Conservation (phyloP, 2,888 invertebrate species). For the Dryocosmus kuriphilus region DNA sequence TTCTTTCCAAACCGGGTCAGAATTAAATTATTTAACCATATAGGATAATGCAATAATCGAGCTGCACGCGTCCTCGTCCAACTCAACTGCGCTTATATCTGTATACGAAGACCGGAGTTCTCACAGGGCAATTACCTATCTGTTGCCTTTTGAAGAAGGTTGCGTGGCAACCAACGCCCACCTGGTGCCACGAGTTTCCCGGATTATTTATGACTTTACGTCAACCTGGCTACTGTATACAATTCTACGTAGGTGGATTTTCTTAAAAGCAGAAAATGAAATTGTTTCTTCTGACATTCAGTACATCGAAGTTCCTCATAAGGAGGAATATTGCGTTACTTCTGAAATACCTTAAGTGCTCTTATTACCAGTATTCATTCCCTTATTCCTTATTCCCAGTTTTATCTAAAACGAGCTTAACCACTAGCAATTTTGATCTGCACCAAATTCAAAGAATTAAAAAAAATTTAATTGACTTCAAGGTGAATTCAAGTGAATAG, state of each 20-base stretch:
- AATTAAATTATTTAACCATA: neutral
- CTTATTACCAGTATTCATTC: no score
- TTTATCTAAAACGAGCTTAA: no score
- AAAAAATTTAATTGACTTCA: neutral
- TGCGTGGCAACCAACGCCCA: slow-evolving; percentile 71
- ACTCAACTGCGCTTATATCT: neutral
- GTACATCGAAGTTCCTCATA: neutral
- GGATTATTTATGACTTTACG: slow-evolving; percentile 49
- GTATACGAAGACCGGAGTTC: slow-evolving; percentile 53
- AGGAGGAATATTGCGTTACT: neutral
- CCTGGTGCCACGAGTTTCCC: slow-evolving; percentile 64
- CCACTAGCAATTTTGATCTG: no score
- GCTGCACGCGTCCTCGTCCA: neutral
- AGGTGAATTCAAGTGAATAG: neutral
- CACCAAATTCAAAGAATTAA: no score
- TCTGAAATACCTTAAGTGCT: no score
- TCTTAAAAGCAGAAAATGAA: neutral
- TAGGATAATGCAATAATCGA: neutral
- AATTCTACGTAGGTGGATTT: neutral
- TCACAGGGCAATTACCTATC: slow-evolving; percentile 45
- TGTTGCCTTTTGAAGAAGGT: slow-evolving; percentile 58
- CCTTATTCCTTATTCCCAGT: no score
- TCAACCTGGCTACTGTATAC: slow-evolving; percentile 26
- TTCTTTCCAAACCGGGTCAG: neutral
- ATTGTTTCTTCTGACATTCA: neutral